Percentiles rank a stretch among this genome's conserved stretches.
Evolutionary conservation across 2,888 invertebrate genomes (phyloP).

Genomic region (Adineta ricciae): DNA sequence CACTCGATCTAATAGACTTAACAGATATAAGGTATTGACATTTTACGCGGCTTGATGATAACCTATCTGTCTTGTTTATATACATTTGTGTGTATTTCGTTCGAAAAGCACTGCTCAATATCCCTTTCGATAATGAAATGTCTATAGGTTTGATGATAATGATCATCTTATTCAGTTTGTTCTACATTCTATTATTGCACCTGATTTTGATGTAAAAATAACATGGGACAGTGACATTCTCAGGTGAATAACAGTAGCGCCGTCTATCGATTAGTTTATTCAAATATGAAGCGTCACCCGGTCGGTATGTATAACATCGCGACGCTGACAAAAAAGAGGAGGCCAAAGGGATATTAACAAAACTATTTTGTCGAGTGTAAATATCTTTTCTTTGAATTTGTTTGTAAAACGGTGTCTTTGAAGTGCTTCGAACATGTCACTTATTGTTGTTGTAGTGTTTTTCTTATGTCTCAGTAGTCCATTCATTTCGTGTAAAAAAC

Average conservation of each 20-base stretch:
- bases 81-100: not conserved
- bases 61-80: not conserved
- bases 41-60: not conserved
- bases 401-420: not conserved
- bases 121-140: too few species aligned
- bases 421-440: not conserved
- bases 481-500: not conserved
- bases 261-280: not conserved
- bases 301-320: too few species aligned
- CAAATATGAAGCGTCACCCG: too few species aligned
- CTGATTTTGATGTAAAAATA: too few species aligned
- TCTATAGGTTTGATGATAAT: too few species aligned
- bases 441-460: not conserved
- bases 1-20: not conserved
- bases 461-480: not conserved
- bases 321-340: not conserved
- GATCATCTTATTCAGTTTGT: too few species aligned
- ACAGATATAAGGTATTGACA: not conserved
- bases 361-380: too few species aligned
- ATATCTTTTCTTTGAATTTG: not conserved
- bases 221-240: too few species aligned
- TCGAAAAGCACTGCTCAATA: not conserved
- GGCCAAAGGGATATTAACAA: not conserved
- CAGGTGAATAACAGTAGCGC: not conserved
- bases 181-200: too few species aligned